Evolutionary conservation across 2,888 invertebrate species (phyloP).

Genomic region (Macrosiphum euphorbiae): DNA sequence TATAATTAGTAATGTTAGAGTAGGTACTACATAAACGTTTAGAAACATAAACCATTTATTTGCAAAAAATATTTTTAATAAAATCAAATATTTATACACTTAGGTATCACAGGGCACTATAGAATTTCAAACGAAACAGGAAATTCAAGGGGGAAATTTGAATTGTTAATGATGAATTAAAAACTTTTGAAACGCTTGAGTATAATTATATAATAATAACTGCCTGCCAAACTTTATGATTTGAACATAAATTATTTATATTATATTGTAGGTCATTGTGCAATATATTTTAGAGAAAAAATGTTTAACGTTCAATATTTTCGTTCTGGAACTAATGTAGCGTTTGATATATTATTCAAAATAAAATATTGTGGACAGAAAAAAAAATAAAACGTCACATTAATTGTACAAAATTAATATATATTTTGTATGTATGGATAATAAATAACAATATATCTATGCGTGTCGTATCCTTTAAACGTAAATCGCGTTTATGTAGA

Average conservation of each 20-base stretch:
- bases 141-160: neutral
- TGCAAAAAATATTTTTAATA: neutral
- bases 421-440: neutral
- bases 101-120: neutral
- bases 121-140: neutral
- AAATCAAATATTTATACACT: neutral
- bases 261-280: neutral
- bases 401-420: neutral
- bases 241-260: neutral
- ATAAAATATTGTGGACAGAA: neutral
- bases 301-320: neutral
- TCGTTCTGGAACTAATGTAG: neutral
- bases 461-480: neutral
- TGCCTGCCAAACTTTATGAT: neutral
- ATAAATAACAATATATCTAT: neutral
- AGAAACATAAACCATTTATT: neutral
- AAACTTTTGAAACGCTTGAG: neutral
- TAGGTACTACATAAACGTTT: neutral
- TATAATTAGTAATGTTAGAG: neutral
- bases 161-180: slow-evolving; percentile 13
- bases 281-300: neutral
- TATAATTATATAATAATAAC: slow-evolving; percentile 3
- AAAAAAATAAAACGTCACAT: neutral
- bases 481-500: neutral
- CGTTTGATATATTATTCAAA: neutral